phyloP scores from a whole-genome alignment of 2,888 invertebrate genomes.

The Ichneumoninae sp. region DNA sequence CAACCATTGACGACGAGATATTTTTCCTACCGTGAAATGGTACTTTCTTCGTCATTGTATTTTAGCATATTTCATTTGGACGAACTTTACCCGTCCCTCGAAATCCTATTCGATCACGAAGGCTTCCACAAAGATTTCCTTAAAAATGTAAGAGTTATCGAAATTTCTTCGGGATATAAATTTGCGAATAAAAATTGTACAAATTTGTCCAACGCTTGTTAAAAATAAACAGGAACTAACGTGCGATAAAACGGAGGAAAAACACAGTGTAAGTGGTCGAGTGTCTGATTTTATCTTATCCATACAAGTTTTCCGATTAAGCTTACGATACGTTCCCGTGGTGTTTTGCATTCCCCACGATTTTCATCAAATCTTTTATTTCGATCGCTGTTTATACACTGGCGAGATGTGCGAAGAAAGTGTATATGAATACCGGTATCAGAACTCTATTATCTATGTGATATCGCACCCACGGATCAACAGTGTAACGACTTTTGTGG shows the following conservation, averaged over 20 bases:
- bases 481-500: not conserved
- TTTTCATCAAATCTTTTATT: too few species aligned
- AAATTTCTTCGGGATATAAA: not conserved
- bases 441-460: not conserved
- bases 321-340: too few species aligned
- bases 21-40: not conserved
- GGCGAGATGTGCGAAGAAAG: too few species aligned
- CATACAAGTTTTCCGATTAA: too few species aligned
- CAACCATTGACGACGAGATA: not conserved
- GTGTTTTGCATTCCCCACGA: too few species aligned
- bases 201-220: not conserved
- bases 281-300: too few species aligned
- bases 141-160: not conserved
- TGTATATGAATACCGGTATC: not conserved
- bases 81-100: not conserved
- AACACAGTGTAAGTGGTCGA: too few species aligned
- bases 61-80: not conserved
- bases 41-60: not conserved
- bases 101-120: not conserved
- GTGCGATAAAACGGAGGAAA: too few species aligned
- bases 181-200: not conserved
- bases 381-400: too few species aligned
- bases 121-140: not conserved
- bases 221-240: not conserved
- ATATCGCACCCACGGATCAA: not conserved